Percentiles rank a stretch among this genome's conserved stretches.
Evolutionary conservation across 2,113 vertebrate genomes (phyloP).

Genomic region (Pardalotus punctatus): DNA sequence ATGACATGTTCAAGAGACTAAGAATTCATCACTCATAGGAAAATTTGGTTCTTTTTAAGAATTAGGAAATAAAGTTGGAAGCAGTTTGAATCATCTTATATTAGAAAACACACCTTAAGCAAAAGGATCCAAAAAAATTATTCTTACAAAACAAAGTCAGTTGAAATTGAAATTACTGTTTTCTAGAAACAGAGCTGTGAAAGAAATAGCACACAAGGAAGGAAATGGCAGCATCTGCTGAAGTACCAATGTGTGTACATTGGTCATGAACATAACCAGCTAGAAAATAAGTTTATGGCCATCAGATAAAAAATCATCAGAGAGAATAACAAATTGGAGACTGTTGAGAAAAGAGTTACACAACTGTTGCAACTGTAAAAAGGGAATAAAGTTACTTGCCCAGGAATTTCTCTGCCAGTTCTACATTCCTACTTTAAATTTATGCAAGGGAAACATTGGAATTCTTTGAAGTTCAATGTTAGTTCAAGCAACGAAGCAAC

Average conservation of each 20-base stretch:
- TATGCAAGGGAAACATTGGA: neutral
- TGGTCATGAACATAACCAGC: neutral
- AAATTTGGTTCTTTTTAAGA: neutral
- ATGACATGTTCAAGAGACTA: neutral
- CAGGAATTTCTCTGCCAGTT: neutral
- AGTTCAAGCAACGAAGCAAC: neutral
- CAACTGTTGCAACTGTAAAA: neutral
- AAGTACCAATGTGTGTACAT: neutral
- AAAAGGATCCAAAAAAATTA: neutral
- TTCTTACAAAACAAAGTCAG: neutral
- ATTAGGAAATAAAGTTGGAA: neutral
- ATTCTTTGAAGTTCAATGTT: neutral
- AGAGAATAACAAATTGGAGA: neutral
- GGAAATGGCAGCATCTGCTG: neutral
- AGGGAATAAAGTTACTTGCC: neutral
- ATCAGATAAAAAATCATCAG: neutral
- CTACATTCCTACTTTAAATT: neutral
- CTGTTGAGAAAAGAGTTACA: neutral
- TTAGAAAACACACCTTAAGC: neutral
- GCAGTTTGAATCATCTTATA: neutral
- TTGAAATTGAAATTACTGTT: neutral
- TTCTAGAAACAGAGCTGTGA: neutral
- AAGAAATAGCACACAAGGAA: fast-evolving
- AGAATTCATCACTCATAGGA: neutral
- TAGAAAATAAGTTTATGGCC: neutral